Evolutionary conservation across 2,113 vertebrate species (phyloP), one percentile per base, ranked within the genome.

Genomic region (Gymnorhina tibicen): DNA sequence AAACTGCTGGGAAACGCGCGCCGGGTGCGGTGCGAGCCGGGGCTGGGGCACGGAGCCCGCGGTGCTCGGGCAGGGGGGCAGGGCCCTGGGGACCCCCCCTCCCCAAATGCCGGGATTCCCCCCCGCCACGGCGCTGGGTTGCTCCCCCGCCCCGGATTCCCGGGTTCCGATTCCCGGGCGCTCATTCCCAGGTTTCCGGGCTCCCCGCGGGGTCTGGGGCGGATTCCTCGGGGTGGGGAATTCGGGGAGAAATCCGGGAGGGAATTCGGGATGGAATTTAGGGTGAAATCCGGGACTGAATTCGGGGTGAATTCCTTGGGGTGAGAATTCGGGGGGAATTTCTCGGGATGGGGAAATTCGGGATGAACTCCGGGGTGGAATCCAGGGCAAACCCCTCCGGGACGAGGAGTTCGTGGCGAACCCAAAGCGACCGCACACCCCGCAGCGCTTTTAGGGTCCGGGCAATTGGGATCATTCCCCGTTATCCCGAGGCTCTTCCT

Each of bases 41-140:
- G 49, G 2, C 19, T 3, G 44, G 44, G 44, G 44, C 41, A 2
- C 10, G 39, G 39, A 21, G 52, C 15, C 21, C 62, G 9, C 9
- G 28, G 35, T 13, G 41, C 50, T 27, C 28, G 18, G 37, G 56
- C 46, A 12, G 20, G 15, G 23, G 59, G 42, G 19, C 32, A 8
- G 80, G 26, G 13, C 10, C 6, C 24, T 20, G 46, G 20, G 41
- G 16, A 30, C 14, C 44, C 44, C 47, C 49, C 24, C 47, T 3
- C 47, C 49, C 24, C 47, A 4, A 49, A 23, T 11, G 1, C 12
- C 47, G 6, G 68, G 39, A 5, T 2, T 3, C 5, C 11, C 30
- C 30, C 39, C 2, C 35, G 3, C 15, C 55, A 5, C 44, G 4
- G 0, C 11, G 1, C 33, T 6, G 41, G 26, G 9, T 39, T 39